Percentiles rank a stretch among this genome's conserved stretches.
Evolutionary conservation across 2,888 invertebrate species (phyloP).

Genomic region (Prosapia bicincta): DNA sequence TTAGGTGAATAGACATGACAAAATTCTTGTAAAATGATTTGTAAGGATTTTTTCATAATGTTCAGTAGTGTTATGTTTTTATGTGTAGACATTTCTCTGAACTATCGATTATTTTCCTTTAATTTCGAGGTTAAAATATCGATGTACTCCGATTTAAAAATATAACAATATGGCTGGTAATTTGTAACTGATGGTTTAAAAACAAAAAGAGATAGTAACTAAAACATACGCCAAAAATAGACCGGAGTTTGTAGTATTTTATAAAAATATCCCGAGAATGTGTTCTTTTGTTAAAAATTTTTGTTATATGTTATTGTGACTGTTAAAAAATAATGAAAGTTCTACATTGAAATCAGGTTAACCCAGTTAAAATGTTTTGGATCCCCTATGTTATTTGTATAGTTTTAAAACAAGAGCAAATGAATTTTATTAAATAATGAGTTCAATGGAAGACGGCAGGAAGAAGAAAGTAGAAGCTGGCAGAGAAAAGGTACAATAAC

Average conservation of each 20-base stretch:
- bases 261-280: too few relatives aligned
- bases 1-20: too few relatives aligned
- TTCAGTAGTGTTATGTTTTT: too few relatives aligned
- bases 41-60: too few relatives aligned
- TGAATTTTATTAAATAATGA: background rate
- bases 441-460: background rate
- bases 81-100: too few relatives aligned
- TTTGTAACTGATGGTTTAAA: background rate
- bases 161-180: background rate
- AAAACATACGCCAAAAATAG: background rate
- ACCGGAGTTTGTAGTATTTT: background rate
- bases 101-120: too few relatives aligned
- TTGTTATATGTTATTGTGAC: too few relatives aligned
- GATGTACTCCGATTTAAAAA: background rate
- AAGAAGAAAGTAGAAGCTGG: background rate
- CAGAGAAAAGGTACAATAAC: background rate
- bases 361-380: background rate
- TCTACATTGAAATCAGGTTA: background rate
- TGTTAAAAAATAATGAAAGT: too few relatives aligned
- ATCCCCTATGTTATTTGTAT: background rate
- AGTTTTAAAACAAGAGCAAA: background rate
- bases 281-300: too few relatives aligned
- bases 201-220: background rate
- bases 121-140: too few relatives aligned
- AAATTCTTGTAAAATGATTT: too few relatives aligned